Percentiles rank a stretch among this genome's conserved stretches.
Conservation (phyloP, 2,888 invertebrate genomes). For the Eutolmus rufibarbis region DNA sequence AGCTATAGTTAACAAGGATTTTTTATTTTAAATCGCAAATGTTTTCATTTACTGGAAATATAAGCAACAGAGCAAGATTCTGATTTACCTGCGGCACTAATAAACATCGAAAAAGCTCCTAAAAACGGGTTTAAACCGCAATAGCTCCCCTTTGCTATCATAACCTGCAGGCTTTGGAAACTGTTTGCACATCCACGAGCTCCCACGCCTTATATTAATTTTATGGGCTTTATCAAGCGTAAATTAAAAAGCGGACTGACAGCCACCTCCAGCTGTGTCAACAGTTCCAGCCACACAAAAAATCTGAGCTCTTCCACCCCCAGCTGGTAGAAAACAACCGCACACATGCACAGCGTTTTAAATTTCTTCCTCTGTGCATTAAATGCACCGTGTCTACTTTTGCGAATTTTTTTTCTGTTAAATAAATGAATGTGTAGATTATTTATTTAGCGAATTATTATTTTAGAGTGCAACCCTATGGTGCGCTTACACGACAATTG, state of each 20-base stretch:
- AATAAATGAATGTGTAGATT: background rate
- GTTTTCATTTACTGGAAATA: background rate
- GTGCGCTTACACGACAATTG: background rate
- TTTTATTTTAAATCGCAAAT: background rate
- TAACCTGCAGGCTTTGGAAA: background rate
- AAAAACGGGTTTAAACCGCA: background rate
- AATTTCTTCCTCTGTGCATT: background rate
- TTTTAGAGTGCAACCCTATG: background rate
- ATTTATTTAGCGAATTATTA: background rate
- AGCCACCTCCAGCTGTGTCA: constrained; percentile 9
- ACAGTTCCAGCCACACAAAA: background rate
- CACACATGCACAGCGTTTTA: background rate
- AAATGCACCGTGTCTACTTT: background rate
- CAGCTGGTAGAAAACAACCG: background rate
- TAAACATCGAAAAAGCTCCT: background rate
- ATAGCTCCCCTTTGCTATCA: background rate
- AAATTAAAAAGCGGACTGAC: background rate
- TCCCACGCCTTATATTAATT: background rate
- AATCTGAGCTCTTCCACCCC: background rate
- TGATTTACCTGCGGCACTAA: background rate
- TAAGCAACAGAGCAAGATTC: background rate
- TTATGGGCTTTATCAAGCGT: constrained; percentile 11
- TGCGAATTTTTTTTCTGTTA: background rate
- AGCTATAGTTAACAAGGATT: background rate
- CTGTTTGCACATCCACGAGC: background rate